Evolutionary conservation across 2,113 vertebrate species (phyloP), one percentile per base, ranked within the genome.

Genomic region (Oryzias curvinotus): DNA sequence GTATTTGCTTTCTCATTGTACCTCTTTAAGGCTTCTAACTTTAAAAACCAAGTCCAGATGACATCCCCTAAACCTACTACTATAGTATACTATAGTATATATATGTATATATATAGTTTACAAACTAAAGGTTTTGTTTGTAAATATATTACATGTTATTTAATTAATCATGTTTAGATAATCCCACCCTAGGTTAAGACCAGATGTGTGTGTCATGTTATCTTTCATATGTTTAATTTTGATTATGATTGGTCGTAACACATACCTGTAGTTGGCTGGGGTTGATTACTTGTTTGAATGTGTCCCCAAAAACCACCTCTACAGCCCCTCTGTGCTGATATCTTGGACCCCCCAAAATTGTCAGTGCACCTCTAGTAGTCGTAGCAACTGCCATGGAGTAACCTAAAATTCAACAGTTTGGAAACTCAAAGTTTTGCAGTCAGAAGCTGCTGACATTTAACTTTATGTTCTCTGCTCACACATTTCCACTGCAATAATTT

Each of bases 261-360:
- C 83, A 1, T 14, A 90, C 88, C 80, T 86, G 65, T 53, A 46
- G 65, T 13, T 3, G 14, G 54, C 4, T 14, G 2, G 77, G 85
- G 4, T 84, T 77, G 25, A 90, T 78, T 1, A 0, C 48, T 52
- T 71, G 17, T 0, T 0, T 0, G 0, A 0, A 0, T 0, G 0
- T 0, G 1, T 56, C 7, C 19, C 0, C 0, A 0, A 5, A 5
- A 50, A 71, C n/a, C n/a, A 49, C 42, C 44, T 81, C 49, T 4
- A 86, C 89, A 65, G 21, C 14, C 28, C 91, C 91, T 65, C 53
- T 45, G 74, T 92, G 90, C 13, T 72, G 0, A 54, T 88, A 80
- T 75, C 91, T 84, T 7, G 91, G 91, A 30, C 89, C 91, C 17
- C 91, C 91, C 59, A 81, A 25, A 53, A 91, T 62, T 15, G 82